Conservation (phyloP, 2,113 vertebrate genomes). For the Neopipo cinnamomea region DNA sequence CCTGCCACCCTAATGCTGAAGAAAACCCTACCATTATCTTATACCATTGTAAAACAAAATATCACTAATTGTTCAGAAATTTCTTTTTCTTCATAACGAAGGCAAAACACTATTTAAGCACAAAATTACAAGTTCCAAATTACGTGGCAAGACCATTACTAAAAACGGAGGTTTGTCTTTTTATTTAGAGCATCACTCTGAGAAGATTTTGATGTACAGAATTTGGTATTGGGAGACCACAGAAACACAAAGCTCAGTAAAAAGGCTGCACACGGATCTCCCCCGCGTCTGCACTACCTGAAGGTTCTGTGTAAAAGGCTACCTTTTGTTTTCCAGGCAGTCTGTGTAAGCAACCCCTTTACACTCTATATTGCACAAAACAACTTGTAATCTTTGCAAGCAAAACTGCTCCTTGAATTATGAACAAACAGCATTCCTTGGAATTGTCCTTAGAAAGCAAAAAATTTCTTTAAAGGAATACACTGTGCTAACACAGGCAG, state of each 20-base stretch:
- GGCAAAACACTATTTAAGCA: not conserved
- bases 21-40: not conserved
- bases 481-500: not conserved
- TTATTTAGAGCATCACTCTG: not conserved
- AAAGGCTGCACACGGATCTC: not conserved
- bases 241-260: not conserved
- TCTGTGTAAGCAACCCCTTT: not conserved
- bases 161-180: not conserved
- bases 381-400: not conserved
- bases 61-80: not conserved
- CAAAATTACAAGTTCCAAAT: not conserved
- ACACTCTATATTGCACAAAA: not conserved
- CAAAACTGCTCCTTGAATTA: not conserved
- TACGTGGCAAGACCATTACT: not conserved
- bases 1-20: not conserved
- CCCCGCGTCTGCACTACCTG: rapidly evolving
- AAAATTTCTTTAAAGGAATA: not conserved
- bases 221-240: not conserved
- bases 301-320: not conserved
- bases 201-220: not conserved
- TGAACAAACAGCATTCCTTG: not conserved
- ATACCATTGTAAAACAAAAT: not conserved
- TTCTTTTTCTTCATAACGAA: not conserved
- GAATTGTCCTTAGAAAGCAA: not conserved
- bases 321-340: not conserved